Evolutionary conservation across 2,888 invertebrate genomes (phyloP).

Genomic region (Orthosia incerta): DNA sequence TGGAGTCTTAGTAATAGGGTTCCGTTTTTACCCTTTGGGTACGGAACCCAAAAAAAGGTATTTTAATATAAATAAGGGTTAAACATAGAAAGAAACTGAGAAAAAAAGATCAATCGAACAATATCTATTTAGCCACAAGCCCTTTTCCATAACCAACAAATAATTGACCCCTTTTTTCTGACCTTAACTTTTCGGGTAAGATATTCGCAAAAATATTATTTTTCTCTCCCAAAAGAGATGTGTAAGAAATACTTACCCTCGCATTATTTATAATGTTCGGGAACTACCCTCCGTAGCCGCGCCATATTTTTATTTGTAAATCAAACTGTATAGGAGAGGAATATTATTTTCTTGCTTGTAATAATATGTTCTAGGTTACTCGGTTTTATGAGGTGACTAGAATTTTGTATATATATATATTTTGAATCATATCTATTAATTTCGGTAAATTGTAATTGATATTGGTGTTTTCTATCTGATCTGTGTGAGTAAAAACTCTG

Average conservation of each 20-base stretch:
- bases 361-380: constrained; percentile 3
- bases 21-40: too few species aligned
- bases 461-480: too few species aligned
- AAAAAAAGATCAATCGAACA: neutral
- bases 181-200: constrained; percentile 15
- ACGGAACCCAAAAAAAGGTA: too few species aligned
- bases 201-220: constrained; percentile 51
- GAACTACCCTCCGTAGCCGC: constrained; percentile 35
- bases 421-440: too few species aligned
- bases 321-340: constrained; percentile 21
- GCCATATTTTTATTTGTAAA: constrained; percentile 57
- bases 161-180: constrained; percentile 18
- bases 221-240: constrained; percentile 28
- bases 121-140: neutral
- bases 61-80: too few species aligned
- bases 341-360: constrained; percentile 31
- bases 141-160: neutral
- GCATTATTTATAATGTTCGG: constrained; percentile 54
- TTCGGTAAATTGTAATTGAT: too few species aligned
- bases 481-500: too few species aligned
- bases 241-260: constrained; percentile 49
- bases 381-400: neutral
- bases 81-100: too few species aligned
- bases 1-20: too few species aligned
- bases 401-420: neutral